Percentiles rank a stretch among this genome's conserved stretches.
Evolutionary conservation across 2,888 invertebrate species (phyloP).

Genomic region (Lycophotia porphyrea): DNA sequence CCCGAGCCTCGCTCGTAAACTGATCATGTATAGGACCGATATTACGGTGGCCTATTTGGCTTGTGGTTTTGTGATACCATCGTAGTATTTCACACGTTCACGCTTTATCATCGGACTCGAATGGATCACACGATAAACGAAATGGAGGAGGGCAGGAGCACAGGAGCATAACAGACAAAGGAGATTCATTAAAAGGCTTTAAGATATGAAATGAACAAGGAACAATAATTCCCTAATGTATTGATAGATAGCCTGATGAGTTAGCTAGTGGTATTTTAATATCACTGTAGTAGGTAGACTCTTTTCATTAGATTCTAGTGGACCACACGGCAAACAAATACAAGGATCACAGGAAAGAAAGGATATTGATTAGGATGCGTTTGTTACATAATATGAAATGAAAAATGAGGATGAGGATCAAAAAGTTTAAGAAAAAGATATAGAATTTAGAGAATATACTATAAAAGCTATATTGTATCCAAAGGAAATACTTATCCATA

Average conservation of each 20-base stretch:
- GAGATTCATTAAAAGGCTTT: not conserved
- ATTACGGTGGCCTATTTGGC: slow-evolving; percentile 31
- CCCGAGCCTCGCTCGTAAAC: slow-evolving; percentile 44
- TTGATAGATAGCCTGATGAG: not conserved
- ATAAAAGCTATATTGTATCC: not conserved
- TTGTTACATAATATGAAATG: too few relatives aligned
- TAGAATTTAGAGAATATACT: not conserved
- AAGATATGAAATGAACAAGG: not conserved
- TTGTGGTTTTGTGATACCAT: slow-evolving; percentile 15
- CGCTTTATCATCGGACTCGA: slow-evolving; percentile 9
- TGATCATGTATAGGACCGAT: slow-evolving; percentile 32
- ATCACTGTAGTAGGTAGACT: not conserved
- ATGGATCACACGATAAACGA: not conserved
- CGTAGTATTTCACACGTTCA: slow-evolving; percentile 16
- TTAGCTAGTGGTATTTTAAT: not conserved
- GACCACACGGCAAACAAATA: not conserved
- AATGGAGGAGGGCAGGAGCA: not conserved
- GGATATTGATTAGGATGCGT: not conserved
- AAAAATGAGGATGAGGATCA: not conserved
- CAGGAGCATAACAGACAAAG: not conserved
- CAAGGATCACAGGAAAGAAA: not conserved
- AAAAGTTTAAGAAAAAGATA: not conserved
- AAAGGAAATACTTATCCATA: slow-evolving; percentile 13
- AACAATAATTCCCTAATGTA: not conserved
- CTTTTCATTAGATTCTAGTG: not conserved